A percentile compares a stretch with the other conserved stretches of the same genome.
These are phyloP conservation scores for Cyanistes caeruleus DNA, from an alignment of 2,113 vertebrate species.

Conservation along the genomic window DNA sequence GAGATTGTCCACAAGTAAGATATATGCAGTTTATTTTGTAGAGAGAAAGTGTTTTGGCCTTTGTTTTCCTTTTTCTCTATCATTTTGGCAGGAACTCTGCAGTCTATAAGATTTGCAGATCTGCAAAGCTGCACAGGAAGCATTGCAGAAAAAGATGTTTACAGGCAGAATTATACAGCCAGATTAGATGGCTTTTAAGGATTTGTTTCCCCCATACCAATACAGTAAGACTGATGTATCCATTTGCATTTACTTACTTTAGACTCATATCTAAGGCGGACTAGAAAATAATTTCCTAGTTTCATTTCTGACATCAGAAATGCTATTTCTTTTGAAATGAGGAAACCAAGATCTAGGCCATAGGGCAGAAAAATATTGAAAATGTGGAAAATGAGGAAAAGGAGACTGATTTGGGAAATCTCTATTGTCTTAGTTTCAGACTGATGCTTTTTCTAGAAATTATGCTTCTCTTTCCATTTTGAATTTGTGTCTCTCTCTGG, in stretches of 20 bases:
- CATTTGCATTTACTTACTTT: neutral
- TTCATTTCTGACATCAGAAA: neutral
- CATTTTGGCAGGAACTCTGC: neutral
- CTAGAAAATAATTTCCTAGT: neutral
- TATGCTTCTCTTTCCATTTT: neutral
- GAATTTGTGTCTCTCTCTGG: neutral
- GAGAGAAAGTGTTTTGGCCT: neutral
- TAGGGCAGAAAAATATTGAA: neutral
- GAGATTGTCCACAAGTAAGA: neutral
- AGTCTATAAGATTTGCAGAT: neutral
- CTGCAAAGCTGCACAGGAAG: neutral
- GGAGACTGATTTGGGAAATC: neutral
- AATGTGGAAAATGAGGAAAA: neutral
- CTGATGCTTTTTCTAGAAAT: neutral
- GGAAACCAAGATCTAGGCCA: neutral
- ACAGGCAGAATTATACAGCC: neutral
- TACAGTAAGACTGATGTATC: neutral
- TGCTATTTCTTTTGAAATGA: neutral
- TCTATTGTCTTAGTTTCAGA: neutral
- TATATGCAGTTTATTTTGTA: neutral
- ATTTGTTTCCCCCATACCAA: neutral
- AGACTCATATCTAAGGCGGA: neutral
- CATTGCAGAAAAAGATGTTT: neutral
- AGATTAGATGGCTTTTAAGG: neutral
- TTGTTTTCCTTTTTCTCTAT: neutral